These are phyloP conservation scores for Eilema depressum DNA, from an alignment of 2,888 invertebrate species.

Conservation along the genomic window DNA sequence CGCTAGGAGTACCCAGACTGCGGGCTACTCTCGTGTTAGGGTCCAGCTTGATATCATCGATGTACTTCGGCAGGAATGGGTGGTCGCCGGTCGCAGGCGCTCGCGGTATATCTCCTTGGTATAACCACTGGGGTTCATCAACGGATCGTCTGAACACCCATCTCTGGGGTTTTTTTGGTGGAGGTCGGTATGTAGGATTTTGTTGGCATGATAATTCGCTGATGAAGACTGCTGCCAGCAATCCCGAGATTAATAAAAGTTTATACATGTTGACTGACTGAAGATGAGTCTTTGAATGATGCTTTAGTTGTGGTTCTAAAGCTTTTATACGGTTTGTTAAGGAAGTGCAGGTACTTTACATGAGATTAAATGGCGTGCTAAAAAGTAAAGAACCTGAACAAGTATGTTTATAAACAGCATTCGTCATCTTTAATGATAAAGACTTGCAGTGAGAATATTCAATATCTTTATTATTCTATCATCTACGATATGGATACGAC, in stretches of 20 bases:
- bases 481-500: too few species aligned
- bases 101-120: conserved; percentile 19
- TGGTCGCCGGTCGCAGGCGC: conserved; percentile 23
- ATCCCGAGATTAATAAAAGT: conserved; percentile 13
- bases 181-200: not conserved
- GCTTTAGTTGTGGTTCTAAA: accelerated
- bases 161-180: conserved; percentile 10
- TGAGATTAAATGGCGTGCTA: not conserved
- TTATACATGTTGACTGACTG: conserved; percentile 31
- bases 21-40: conserved; percentile 28
- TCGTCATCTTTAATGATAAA: not conserved
- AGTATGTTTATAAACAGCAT: not conserved
- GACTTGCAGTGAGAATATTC: not conserved
- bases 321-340: conserved; percentile 6
- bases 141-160: conserved; percentile 18
- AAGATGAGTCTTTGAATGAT: not conserved
- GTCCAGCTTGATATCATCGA: conserved; percentile 24
- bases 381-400: conserved; percentile 7
- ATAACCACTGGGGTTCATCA: conserved; percentile 25
- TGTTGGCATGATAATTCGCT: conserved; percentile 19
- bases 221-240: conserved; percentile 24
- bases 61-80: conserved; percentile 15
- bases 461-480: too few species aligned
- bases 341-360: conserved; percentile 3
- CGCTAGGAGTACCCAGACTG: conserved; percentile 22